phyloP scores from a whole-genome alignment of 2,888 invertebrate genomes.

The Stenurella melanura region DNA sequence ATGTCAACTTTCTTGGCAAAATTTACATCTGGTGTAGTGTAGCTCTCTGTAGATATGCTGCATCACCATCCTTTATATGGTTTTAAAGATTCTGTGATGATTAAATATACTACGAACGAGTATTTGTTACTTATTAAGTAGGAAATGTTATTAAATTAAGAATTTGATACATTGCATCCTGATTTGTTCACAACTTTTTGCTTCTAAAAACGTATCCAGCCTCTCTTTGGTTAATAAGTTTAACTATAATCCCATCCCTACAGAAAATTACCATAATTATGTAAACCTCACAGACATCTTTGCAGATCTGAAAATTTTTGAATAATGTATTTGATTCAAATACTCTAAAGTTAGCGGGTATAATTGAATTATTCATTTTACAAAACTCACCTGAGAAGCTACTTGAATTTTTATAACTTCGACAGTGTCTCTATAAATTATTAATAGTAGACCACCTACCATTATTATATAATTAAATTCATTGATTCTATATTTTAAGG shows the following conservation, averaged over 20 bases:
- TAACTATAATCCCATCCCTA: background rate
- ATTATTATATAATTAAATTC: constrained; percentile 11
- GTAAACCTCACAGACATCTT: constrained; percentile 5
- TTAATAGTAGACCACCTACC: constrained; percentile 12
- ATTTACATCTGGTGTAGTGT: too few species aligned
- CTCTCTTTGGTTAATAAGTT: background rate
- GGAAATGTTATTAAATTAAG: too few species aligned
- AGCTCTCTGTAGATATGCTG: too few species aligned
- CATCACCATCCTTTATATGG: too few species aligned
- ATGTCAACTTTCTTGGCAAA: too few species aligned
- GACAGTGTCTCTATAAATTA: constrained; percentile 10
- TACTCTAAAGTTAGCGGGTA: constrained; percentile 17
- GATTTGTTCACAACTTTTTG: background rate
- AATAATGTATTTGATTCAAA: constrained; percentile 21
- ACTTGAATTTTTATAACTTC: constrained; percentile 35
- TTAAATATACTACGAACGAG: too few species aligned
- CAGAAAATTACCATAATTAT: constrained; percentile 15
- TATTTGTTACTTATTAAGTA: too few species aligned
- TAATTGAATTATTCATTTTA: constrained; percentile 32
- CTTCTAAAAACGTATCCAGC: background rate
- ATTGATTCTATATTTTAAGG: background rate
- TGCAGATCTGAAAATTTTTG: constrained; percentile 18
- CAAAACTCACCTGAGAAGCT: constrained; percentile 22
- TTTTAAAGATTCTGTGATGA: too few species aligned
- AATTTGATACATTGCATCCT: too few species aligned